phyloP scores from a whole-genome alignment of 2,888 invertebrate genomes.

The Polydrusus pterygomalis region DNA sequence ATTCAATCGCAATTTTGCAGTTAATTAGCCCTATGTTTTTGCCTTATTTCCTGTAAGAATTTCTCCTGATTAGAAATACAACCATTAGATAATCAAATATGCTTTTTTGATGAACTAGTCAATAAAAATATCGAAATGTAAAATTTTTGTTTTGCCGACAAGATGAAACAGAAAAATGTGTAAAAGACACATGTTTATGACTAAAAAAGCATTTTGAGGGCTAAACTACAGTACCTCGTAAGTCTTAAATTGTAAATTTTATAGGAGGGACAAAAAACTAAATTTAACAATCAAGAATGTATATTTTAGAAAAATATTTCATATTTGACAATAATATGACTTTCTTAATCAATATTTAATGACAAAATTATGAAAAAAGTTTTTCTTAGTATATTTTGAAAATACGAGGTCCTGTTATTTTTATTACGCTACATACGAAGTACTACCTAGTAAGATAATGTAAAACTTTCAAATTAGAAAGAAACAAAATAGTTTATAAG shows the following conservation, averaged over 20 bases:
- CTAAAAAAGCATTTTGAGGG: neutral
- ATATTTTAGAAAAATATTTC: neutral
- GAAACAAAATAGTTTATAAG: neutral
- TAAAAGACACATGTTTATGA: too few species aligned
- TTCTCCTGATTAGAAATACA: too few species aligned
- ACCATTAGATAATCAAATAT: too few species aligned
- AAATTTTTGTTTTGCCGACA: too few species aligned
- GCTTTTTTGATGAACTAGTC: too few species aligned
- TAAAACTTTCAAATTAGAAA: neutral
- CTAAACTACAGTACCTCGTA: slow-evolving; percentile 2
- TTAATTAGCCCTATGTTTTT: too few species aligned
- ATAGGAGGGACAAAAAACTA: slow-evolving; percentile 1
- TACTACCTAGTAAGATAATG: neutral
- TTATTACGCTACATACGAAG: neutral
- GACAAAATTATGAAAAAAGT: neutral
- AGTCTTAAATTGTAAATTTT: neutral
- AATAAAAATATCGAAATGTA: too few species aligned
- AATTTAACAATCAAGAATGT: neutral
- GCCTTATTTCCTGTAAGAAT: too few species aligned
- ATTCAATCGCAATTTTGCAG: too few species aligned
- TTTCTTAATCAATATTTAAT: neutral
- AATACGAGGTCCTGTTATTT: slow-evolving; percentile 1
- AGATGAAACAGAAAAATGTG: too few species aligned
- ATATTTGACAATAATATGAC: neutral
- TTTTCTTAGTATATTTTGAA: neutral